Conservation (phyloP, 1,140 invertebrate species). For the Centruroides vittatus region DNA sequence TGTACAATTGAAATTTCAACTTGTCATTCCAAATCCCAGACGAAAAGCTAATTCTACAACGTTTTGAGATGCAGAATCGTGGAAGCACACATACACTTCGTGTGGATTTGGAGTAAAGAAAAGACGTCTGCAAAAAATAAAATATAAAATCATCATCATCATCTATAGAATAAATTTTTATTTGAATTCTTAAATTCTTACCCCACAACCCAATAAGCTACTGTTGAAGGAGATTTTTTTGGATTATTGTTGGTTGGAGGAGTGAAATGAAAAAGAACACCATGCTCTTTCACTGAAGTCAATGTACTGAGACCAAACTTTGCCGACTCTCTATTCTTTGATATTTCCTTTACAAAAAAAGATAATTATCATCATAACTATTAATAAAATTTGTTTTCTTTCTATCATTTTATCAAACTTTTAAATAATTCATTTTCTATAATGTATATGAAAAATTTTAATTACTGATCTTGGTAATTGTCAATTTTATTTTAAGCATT, state of each 20-base stretch:
- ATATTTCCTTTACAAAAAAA: conserved; percentile 14
- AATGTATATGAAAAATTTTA: too few relatives aligned
- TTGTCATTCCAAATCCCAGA: conserved; percentile 22
- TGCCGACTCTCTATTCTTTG: conserved; percentile 8
- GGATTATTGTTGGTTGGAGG: conserved; percentile 13
- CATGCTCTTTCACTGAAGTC: conserved; percentile 24
- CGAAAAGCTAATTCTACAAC: conserved; percentile 30
- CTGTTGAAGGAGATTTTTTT: conserved; percentile 14
- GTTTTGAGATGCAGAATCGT: conserved; percentile 29
- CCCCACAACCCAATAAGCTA: conserved; percentile 31
- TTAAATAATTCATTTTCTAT: too few relatives aligned
- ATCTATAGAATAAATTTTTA: too few relatives aligned
- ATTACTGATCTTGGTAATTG: too few relatives aligned
- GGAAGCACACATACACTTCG: conserved; percentile 31
- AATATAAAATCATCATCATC: too few relatives aligned
- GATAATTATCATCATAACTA: too few relatives aligned
- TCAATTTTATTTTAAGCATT: too few relatives aligned
- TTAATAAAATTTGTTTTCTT: too few relatives aligned
- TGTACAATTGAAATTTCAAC: too few relatives aligned
- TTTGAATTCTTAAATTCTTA: conserved; percentile 15
- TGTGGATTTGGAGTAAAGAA: conserved; percentile 21
- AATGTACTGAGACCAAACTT: conserved; percentile 18
- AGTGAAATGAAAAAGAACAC: conserved; percentile 25
- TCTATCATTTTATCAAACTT: too few relatives aligned
- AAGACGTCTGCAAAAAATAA: conserved; percentile 20